These are phyloP conservation scores for Phenganax subtilis DNA, from an alignment of 92 coral and sea anemone genomes.

Conservation along the genomic window DNA sequence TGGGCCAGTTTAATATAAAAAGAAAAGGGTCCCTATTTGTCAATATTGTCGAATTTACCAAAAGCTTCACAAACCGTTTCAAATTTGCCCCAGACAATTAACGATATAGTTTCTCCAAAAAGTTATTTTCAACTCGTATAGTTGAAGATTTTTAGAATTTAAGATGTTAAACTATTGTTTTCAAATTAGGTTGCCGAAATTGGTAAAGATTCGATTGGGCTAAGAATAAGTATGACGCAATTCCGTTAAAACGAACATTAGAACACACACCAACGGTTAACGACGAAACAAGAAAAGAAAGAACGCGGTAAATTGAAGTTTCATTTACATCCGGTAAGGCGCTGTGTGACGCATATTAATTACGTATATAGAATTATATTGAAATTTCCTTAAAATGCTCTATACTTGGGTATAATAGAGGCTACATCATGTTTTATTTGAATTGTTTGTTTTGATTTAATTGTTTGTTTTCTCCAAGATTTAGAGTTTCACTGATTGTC, in stretches of 20 bases:
- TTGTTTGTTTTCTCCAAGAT: too few relatives aligned
- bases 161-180: neutral
- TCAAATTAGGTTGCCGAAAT: conserved; percentile 80
- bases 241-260: conserved; percentile 58
- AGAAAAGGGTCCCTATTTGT: neutral
- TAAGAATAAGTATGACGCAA: conserved; percentile 86
- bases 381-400: neutral
- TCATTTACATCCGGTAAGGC: neutral
- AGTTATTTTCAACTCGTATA: neutral
- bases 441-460: too few relatives aligned
- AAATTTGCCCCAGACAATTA: too few relatives aligned
- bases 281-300: neutral
- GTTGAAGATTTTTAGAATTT: neutral
- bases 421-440: neutral
- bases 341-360: neutral
- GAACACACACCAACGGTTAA: neutral
- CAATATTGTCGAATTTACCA: too few relatives aligned
- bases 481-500: too few relatives aligned
- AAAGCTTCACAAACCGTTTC: too few relatives aligned
- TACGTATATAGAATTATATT: neutral
- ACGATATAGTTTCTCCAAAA: too few relatives aligned
- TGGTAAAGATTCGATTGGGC: conserved; percentile 90
- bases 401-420: neutral
- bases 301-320: neutral
- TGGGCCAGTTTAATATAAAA: neutral